Conservation (phyloP, 2,797 vertebrate genomes). For the Sebastes hubbsi region DNA sequence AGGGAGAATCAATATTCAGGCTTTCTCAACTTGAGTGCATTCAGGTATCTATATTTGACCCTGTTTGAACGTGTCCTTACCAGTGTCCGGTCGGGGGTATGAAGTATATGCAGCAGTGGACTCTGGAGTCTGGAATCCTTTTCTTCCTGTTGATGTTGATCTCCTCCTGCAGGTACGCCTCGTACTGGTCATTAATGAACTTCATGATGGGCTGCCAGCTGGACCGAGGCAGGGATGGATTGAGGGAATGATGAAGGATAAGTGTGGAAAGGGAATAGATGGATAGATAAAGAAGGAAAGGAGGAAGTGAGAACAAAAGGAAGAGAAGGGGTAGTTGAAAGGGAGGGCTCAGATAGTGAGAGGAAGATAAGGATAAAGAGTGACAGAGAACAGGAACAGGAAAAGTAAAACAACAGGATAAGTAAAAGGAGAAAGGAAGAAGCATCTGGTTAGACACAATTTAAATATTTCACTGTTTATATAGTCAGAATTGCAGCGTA, state of each 20-base stretch:
- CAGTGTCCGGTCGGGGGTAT: slow-evolving; percentile 95
- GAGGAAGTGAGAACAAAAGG: neutral
- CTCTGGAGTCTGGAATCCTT: slow-evolving; percentile 91
- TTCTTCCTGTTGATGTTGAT: slow-evolving; percentile 94
- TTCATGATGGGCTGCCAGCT: slow-evolving; percentile 98
- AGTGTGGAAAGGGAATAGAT: neutral
- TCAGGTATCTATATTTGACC: neutral
- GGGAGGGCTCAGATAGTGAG: neutral
- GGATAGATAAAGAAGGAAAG: neutral
- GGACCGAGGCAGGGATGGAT: neutral
- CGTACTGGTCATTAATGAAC: slow-evolving; percentile 95
- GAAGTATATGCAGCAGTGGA: slow-evolving; percentile 97
- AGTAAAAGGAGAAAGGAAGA: neutral
- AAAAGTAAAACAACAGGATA: slow-evolving; percentile 18
- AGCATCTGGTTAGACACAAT: slow-evolving; percentile 2
- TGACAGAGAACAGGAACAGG: neutral
- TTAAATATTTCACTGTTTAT: neutral
- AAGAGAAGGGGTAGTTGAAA: neutral
- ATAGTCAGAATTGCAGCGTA: slow-evolving; percentile 52
- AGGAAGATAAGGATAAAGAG: slow-evolving; percentile 8
- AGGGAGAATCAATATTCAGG: neutral
- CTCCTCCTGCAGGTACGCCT: slow-evolving; percentile 94
- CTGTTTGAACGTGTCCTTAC: slow-evolving; percentile 70
- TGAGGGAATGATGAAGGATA: neutral
- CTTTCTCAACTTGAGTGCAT: neutral